Evolutionary conservation across 2,888 invertebrate species (phyloP), one percentile per base, ranked within the genome.

Genomic region (Trilocha varians): DNA sequence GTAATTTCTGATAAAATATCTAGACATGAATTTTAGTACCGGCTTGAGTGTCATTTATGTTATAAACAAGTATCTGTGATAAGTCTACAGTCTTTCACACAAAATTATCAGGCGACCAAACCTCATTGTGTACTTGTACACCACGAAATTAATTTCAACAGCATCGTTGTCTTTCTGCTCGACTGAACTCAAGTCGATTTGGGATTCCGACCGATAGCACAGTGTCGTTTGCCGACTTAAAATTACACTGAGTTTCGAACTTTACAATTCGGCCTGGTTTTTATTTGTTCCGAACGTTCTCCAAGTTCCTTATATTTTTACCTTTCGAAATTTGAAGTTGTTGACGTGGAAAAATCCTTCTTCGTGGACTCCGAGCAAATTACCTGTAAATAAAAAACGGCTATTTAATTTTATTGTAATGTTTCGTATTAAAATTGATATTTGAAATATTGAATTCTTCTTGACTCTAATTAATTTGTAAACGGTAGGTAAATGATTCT

Each of bases 121-220:
- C 63, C 56, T 54, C 55, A 58, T 51, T 47, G 42, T 42, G 48
- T 61, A 64, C 50, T 46, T 56, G 51, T 53, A 49, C 43, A 40
- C 37, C 38, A 57, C 50, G 57, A 75, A 79, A 79, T 80, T 80
- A 77, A 78, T 78, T 79, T 74, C 75, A 75, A 77, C 74, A 62
- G 61, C 75, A 73, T 75, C 72, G 70, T 77, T 76, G 78, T 75
- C 73, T 79, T 75, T 76, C 68, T 67, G 55, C 77, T 76, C 59
- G 51, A 64, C 58, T 62, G 63, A 74, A 72, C 72, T 65, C 65
- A 63, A 76, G 65, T 63, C 73, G 79, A 79, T 79, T 76, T 71
- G 64, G 72, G 71, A 78, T 78, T 77, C 65, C 68, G 65, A 74
- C 63, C 65, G 69, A 67, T 77, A 72, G 67, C 64, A 69, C 53